Base-by-base conservation (phyloP, 1,140 invertebrate species). In the Lanistes nyassanus region DNA sequence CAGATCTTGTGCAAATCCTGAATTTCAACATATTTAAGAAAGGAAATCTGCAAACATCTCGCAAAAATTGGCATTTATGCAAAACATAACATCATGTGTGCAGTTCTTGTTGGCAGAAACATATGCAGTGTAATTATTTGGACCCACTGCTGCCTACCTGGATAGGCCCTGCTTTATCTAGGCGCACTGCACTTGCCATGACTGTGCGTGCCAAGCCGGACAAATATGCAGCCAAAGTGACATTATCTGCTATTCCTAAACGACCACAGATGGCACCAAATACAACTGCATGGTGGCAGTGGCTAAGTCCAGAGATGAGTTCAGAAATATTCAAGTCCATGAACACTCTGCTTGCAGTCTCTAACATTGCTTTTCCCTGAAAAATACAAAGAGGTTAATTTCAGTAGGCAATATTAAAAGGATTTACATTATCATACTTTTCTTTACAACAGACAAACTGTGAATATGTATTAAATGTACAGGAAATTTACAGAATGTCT, bases 101-200 rank as follows among this genome's bases (percentile, higher is more conserved):
- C n/a, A n/a, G n/a, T n/a, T n/a, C n/a, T n/a, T n/a, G n/a, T n/a
- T n/a, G n/a, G n/a, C n/a, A n/a, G n/a, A n/a, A n/a, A n/a, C n/a
- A n/a, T n/a, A n/a, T n/a, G n/a, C n/a, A n/a, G n/a, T n/a, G n/a
- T n/a, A n/a, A n/a, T 16, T 47, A 47, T 47, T 47, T 76, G 9
- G 4, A n/a, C 23, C 31, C 3, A 21, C 11, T 5, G 19, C 42
- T 75, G 56, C 42, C 42, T 47, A 80, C 79, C 79, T 80, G 42
- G 16, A 78, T 51, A 34, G 79, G 74, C 19, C 79, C 79, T 51
- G 78, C 36, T 67, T 51, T 70, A 56, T 80, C 79, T 9, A 80
- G 74, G 31, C 79, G 72, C 2, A 80, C 56, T 39, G 79, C 70
- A 53, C 74, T 76, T 19, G 79, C 74, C 23, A 80, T 36, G 13